These are phyloP conservation scores for Linepithema humile DNA, from an alignment of 1,140 invertebrate genomes.

Conservation along the genomic window DNA sequence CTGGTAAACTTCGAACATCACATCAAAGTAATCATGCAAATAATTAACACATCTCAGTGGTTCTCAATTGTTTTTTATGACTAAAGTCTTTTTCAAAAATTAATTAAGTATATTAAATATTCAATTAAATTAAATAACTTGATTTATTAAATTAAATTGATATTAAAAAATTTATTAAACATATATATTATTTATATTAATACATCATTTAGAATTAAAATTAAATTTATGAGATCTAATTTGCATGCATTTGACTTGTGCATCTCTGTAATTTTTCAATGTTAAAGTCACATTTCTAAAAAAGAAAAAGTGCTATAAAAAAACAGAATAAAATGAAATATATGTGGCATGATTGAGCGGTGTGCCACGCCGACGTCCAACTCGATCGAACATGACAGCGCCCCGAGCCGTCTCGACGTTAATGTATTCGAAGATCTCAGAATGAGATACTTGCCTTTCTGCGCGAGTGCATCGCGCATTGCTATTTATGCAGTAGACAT, in stretches of 20 bases:
- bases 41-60: background rate
- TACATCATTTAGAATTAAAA: background rate
- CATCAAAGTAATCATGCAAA: slow-evolving; percentile 6
- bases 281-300: no score
- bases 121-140: no score
- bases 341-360: slow-evolving; percentile 28
- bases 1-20: background rate
- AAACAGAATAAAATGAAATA: slow-evolving; percentile 7
- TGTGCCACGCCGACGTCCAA: background rate
- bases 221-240: background rate
- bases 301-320: background rate
- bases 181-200: no score
- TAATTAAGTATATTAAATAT: background rate
- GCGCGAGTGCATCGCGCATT: slow-evolving; percentile 25
- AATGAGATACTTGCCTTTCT: slow-evolving; percentile 49
- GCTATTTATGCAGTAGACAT: slow-evolving; percentile 48
- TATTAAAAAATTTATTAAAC: no score
- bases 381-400: slow-evolving; percentile 51
- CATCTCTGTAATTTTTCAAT: no score
- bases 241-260: background rate
- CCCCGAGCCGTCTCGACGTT: slow-evolving; percentile 48
- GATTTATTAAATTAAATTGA: no score
- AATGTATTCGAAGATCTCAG: slow-evolving; percentile 57
- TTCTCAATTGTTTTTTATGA: background rate
- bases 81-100: no score